Percentiles rank a stretch among this genome's conserved stretches.
phyloP scores from a whole-genome alignment of 35 echinoderm and acorn worm species.

The Chiridota heheva region DNA sequence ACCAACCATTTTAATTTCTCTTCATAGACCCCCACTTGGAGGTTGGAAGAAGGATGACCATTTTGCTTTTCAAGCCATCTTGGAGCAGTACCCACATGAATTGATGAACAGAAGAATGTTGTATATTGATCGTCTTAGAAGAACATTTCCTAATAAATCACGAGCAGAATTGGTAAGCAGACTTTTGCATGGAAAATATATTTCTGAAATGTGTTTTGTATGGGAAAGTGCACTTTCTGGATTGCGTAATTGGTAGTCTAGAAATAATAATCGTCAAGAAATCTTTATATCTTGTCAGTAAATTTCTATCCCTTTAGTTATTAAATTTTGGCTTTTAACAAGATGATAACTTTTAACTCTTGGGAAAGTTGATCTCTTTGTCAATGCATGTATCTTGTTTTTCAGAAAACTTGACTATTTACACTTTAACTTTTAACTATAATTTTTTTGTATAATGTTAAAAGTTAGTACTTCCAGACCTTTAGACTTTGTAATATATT shows the following conservation, averaged over 20 bases:
- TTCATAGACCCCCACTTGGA: constrained; percentile 41
- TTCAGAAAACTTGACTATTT: no score
- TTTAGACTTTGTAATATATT: no score
- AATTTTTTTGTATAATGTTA: no score
- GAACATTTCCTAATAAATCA: constrained; percentile 72
- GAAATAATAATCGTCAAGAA: not conserved
- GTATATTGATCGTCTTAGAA: constrained; percentile 79
- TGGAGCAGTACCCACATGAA: constrained; percentile 81
- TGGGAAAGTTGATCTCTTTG: no score
- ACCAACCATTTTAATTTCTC: not conserved
- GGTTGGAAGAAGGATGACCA: constrained; percentile 76
- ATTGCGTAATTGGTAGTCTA: not conserved
- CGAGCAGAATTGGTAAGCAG: constrained; percentile 71
- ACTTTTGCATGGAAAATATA: not conserved
- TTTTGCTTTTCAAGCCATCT: constrained; percentile 56
- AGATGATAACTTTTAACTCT: no score
- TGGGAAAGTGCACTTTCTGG: not conserved
- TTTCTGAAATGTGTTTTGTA: not conserved
- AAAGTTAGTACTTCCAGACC: no score
- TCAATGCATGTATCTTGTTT: no score
- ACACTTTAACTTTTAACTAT: no score
- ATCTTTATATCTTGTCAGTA: not conserved
- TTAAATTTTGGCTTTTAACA: no score
- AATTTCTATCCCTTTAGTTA: no score
- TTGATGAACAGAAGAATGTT: constrained; percentile 75